These are phyloP conservation scores for Urophycis tenuis DNA, from an alignment of 2,797 vertebrate genomes.

Conservation along the genomic window DNA sequence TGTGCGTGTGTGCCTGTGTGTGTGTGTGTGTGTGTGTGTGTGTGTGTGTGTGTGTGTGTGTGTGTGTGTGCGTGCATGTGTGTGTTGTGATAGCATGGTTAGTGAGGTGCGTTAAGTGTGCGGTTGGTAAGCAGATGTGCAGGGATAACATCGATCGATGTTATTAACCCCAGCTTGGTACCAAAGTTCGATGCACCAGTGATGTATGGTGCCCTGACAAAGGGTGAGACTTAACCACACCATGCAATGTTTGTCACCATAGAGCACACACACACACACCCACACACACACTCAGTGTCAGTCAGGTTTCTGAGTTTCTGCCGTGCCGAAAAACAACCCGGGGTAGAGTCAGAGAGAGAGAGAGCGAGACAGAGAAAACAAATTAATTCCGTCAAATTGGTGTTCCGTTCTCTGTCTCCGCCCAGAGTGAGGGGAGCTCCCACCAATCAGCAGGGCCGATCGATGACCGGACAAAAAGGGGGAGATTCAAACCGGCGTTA, in stretches of 20 bases:
- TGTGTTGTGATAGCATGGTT: slow-evolving; percentile 22
- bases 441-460: neutral
- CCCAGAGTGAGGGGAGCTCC: neutral
- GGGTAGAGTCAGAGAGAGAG: neutral
- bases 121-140: slow-evolving; percentile 42
- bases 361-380: slow-evolving; percentile 17
- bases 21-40: no score
- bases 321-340: neutral
- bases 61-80: neutral
- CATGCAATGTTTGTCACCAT: neutral
- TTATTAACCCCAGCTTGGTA: slow-evolving; percentile 33
- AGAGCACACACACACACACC: neutral
- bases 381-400: neutral
- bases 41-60: no score
- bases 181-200: slow-evolving; percentile 29
- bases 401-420: neutral
- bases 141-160: slow-evolving; percentile 26
- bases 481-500: slow-evolving; percentile 50
- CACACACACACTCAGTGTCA: neutral
- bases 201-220: neutral
- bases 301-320: neutral
- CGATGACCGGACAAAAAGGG: slow-evolving; percentile 8
- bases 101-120: slow-evolving; percentile 33
- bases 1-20: no score
- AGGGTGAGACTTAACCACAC: neutral